These are phyloP conservation scores for Catocala sponsa DNA, from an alignment of 2,888 invertebrate species.

Conservation along the genomic window DNA sequence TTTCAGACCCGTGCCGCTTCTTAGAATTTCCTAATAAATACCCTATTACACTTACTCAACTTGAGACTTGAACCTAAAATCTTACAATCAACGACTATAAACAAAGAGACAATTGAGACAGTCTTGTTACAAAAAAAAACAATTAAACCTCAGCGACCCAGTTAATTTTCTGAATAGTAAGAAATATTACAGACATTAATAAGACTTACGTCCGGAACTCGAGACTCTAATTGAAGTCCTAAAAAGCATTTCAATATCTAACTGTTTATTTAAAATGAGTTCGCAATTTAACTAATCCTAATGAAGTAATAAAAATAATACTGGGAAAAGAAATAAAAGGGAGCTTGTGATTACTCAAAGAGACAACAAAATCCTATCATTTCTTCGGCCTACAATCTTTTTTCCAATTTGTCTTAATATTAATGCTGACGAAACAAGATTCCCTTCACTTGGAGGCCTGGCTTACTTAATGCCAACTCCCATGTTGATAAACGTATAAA, in stretches of 20 bases:
- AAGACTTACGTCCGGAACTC: no score
- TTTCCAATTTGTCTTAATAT: constrained; percentile 71
- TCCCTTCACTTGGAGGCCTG: constrained; percentile 39
- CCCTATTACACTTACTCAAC: no score
- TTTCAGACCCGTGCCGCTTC: no score
- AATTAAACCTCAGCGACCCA: no score
- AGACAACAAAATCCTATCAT: constrained; percentile 70
- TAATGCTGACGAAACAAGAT: constrained; percentile 56
- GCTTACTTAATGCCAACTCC: constrained; percentile 46
- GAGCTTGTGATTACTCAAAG: constrained; percentile 77
- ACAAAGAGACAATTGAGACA: no score
- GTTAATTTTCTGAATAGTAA: no score
- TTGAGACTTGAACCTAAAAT: no score
- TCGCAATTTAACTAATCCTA: constrained; percentile 59
- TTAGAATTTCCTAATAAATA: no score
- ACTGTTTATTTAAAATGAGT: constrained; percentile 42
- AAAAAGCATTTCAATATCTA: constrained; percentile 9
- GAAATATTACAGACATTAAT: no score
- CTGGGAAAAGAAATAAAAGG: constrained; percentile 59
- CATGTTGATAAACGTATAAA: constrained; percentile 46
- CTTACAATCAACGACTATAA: no score
- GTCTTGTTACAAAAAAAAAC: no score
- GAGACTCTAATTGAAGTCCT: neutral
- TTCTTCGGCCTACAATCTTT: constrained; percentile 68
- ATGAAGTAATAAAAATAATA: constrained; percentile 72